phyloP scores from a whole-genome alignment of 2,888 invertebrate genomes.

The Tenthredo notha region DNA sequence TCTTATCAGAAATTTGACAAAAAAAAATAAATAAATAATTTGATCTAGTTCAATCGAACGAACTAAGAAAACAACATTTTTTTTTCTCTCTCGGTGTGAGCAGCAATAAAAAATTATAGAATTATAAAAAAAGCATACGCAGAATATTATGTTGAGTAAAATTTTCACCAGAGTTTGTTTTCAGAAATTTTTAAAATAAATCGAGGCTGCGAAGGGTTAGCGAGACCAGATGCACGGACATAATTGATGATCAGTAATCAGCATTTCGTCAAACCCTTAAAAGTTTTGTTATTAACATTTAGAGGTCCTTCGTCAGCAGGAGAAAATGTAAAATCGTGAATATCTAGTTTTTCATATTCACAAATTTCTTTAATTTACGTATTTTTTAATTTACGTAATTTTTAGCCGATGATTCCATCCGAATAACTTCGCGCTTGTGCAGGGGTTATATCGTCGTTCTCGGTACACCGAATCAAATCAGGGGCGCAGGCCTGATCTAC shows the following conservation, averaged over 20 bases:
- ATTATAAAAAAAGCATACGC: background rate
- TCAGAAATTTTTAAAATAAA: background rate
- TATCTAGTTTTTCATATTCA: background rate
- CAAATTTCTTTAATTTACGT: background rate
- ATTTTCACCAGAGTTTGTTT: background rate
- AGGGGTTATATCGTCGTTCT: slow-evolving; percentile 11
- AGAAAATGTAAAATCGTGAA: background rate
- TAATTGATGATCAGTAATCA: slow-evolving; percentile 16
- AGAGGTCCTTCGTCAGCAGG: background rate
- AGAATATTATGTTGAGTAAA: background rate
- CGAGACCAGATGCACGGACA: background rate
- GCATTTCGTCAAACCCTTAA: background rate
- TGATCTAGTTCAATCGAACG: background rate
- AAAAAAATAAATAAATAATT: background rate
- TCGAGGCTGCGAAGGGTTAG: background rate
- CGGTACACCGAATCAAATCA: slow-evolving; percentile 6
- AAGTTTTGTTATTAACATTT: slow-evolving; percentile 1
- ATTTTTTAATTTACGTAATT: background rate
- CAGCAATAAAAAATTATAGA: background rate
- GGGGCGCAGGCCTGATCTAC: slow-evolving; percentile 35
- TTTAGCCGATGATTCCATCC: slow-evolving; percentile 10
- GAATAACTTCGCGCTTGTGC: slow-evolving; percentile 22
- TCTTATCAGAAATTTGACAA: background rate
- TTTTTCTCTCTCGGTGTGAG: background rate
- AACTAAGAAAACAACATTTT: no score